Conservation (phyloP, 2,888 invertebrate species). For the Cabera pusaria region DNA sequence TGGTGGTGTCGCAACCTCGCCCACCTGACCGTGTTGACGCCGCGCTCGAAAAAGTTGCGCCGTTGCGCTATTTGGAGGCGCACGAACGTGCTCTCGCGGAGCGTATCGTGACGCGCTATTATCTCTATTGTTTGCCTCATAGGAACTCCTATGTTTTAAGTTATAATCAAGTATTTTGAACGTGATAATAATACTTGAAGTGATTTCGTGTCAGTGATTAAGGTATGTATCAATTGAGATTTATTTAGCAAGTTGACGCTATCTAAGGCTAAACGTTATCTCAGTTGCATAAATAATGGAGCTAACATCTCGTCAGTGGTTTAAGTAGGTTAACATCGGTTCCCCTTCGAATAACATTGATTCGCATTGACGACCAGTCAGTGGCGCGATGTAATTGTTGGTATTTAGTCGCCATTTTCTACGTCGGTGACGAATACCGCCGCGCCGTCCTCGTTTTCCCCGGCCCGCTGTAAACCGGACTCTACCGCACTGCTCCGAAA, state of each 20-base stretch:
- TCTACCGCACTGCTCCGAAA: conserved; percentile 66
- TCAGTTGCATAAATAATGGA: conserved; percentile 50
- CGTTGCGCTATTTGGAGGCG: conserved; percentile 82
- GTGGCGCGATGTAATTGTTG: conserved; percentile 73
- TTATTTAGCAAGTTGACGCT: conserved; percentile 36
- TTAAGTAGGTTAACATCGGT: conserved; percentile 41
- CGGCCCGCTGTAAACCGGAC: conserved; percentile 64
- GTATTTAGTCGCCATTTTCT: conserved; percentile 83
- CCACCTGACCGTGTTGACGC: conserved; percentile 84
- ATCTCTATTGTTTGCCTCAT: conserved; percentile 61
- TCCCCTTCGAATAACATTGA: conserved; percentile 51
- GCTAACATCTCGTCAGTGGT: conserved; percentile 43
- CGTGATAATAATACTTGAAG: conserved; percentile 42
- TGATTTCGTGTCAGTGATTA: conserved; percentile 38
- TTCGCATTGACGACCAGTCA: conserved; percentile 51
- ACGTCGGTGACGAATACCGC: conserved; percentile 79
- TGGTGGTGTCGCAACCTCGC: conserved; percentile 83
- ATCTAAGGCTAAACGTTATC: conserved; percentile 56
- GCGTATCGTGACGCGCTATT: conserved; percentile 72
- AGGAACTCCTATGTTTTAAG: conserved; percentile 57
- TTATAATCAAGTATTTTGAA: conserved; percentile 44
- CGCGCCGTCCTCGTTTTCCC: conserved; percentile 73
- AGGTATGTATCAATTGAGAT: conserved; percentile 58
- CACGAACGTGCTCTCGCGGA: conserved; percentile 75
- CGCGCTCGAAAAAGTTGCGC: conserved; percentile 83